phyloP scores from a whole-genome alignment of 2,113 vertebrate genomes.

The Tragelaphus scriptus region DNA sequence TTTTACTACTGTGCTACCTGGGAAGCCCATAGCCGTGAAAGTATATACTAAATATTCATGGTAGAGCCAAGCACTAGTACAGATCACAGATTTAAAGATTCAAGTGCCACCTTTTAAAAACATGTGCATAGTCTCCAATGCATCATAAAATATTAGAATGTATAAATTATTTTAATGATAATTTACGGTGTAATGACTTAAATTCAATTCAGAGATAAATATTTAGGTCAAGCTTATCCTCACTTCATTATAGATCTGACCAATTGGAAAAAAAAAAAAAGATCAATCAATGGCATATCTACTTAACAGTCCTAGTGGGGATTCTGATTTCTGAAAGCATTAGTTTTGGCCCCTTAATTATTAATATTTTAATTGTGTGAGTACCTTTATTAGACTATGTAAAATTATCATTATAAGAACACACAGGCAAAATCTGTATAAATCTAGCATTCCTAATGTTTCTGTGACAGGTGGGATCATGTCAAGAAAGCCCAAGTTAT shows the following conservation, averaged over 20 bases:
- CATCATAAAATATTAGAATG: not conserved
- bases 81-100: not conserved
- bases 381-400: not conserved
- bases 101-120: not conserved
- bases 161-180: not conserved
- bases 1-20: not conserved
- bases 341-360: not conserved
- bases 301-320: not conserved
- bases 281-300: not conserved
- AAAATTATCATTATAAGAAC: not conserved
- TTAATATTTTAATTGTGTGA: not conserved
- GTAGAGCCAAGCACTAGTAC: not conserved
- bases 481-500: not conserved
- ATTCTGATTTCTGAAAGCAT: not conserved
- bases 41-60: not conserved
- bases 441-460: not conserved
- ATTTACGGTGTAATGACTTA: not conserved
- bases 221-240: not conserved
- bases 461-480: not conserved
- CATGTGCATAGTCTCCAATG: not conserved
- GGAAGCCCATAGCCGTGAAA: not conserved
- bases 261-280: not conserved
- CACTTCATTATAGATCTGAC: not conserved
- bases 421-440: not conserved
- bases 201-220: not conserved